phyloP scores from a whole-genome alignment of 2,113 vertebrate genomes.

The Tyrannus savana region DNA sequence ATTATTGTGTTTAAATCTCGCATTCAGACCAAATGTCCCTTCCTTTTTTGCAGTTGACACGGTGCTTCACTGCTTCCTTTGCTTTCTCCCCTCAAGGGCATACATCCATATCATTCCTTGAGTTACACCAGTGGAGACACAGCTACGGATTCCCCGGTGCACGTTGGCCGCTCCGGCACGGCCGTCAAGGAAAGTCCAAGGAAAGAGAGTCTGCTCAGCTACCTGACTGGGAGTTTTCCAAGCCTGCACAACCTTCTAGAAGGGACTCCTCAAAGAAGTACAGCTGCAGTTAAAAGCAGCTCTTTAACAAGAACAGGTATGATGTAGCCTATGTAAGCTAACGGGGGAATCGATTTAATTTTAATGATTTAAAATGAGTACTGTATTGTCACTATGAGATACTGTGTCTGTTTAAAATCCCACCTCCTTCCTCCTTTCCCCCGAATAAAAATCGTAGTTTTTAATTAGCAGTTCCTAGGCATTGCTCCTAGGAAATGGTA shows the following conservation, averaged over 20 bases:
- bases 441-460: not conserved
- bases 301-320: constrained; percentile 93
- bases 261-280: constrained; percentile 88
- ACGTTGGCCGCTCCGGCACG: constrained; percentile 81
- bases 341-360: not conserved
- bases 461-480: not conserved
- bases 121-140: constrained; percentile 98
- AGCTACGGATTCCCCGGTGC: constrained; percentile 93
- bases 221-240: constrained; percentile 95
- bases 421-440: fast-evolving
- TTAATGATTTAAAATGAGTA: not conserved
- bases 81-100: constrained; percentile 78
- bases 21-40: not conserved
- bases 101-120: constrained; percentile 95
- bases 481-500: not conserved
- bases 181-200: constrained; percentile 91
- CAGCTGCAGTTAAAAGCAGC: constrained; percentile 83
- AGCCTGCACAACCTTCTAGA: constrained; percentile 96
- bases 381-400: not conserved
- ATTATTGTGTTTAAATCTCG: fast-evolving
- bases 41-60: not conserved
- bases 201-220: constrained; percentile 95
- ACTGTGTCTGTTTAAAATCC: not conserved
- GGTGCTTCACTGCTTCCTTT: not conserved
- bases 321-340: not conserved